Conservation (phyloP, 2,888 invertebrate species). For the Hybos culiciformis region DNA sequence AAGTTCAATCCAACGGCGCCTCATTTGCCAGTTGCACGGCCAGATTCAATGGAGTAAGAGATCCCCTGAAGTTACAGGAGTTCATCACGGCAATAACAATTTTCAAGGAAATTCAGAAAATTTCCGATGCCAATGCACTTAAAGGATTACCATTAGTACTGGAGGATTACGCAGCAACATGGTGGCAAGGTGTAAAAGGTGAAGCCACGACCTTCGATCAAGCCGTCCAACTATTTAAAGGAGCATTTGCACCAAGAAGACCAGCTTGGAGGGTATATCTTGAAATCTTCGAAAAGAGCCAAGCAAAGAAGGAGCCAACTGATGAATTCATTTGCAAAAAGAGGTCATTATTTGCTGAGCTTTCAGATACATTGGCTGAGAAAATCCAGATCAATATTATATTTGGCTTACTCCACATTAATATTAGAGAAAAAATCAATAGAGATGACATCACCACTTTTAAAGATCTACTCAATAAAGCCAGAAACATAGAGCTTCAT, state of each 20-base stretch:
- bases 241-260: constrained; percentile 2
- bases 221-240: constrained; percentile 2
- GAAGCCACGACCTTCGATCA: constrained; percentile 2
- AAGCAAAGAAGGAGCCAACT: constrained; percentile 5
- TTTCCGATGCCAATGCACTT: not conserved
- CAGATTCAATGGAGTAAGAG: too few relatives aligned
- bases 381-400: constrained; percentile 3
- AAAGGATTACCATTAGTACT: not conserved
- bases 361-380: constrained; percentile 1
- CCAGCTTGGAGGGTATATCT: constrained; percentile 7
- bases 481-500: constrained; percentile 1
- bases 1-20: too few relatives aligned
- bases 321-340: constrained; percentile 5
- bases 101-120: not conserved
- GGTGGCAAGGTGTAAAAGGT: not conserved
- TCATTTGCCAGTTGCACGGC: too few relatives aligned
- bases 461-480: constrained; percentile 1
- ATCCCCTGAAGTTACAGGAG: too few relatives aligned
- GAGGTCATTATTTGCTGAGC: constrained; percentile 1
- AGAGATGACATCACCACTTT: constrained; percentile 3
- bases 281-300: constrained; percentile 5
- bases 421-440: constrained; percentile 8
- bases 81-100: too few relatives aligned
- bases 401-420: constrained; percentile 1
- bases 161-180: not conserved